Evolutionary conservation across 2,113 vertebrate species (phyloP).

Genomic region (Neogobius melanostomus): DNA sequence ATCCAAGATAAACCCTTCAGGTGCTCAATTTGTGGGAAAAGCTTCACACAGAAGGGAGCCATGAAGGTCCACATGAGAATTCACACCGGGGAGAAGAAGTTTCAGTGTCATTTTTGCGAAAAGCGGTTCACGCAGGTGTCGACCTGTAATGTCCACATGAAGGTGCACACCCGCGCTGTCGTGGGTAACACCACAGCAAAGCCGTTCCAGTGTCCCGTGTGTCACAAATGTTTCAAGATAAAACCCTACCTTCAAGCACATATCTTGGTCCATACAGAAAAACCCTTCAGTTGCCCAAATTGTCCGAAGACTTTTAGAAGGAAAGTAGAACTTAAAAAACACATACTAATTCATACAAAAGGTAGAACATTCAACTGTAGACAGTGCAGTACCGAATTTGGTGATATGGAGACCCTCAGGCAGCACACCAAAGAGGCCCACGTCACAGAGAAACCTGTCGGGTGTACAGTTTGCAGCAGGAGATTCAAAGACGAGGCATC

Average conservation of each 20-base stretch:
- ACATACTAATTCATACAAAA: neutral
- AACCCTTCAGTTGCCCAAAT: neutral
- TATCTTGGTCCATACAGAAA: neutral
- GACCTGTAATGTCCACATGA: neutral
- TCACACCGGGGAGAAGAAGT: neutral
- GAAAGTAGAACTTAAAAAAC: neutral
- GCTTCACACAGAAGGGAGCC: neutral
- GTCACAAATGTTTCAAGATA: neutral
- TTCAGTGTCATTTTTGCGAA: neutral
- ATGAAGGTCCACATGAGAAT: conserved; percentile 1
- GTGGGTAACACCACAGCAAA: neutral
- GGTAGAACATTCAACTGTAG: neutral
- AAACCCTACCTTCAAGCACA: neutral
- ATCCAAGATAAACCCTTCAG: neutral
- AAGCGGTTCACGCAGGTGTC: neutral
- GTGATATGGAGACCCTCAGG: neutral
- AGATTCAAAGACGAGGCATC: neutral
- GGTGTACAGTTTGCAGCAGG: neutral
- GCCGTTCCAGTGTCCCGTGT: neutral
- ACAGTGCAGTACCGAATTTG: neutral
- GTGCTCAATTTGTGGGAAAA: neutral
- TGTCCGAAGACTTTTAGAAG: neutral
- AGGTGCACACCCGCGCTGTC: neutral
- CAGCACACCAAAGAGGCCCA: neutral
- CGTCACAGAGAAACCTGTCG: neutral